Conservation (phyloP, 2,797 vertebrate species). For the Hippocampus kuda region DNA sequence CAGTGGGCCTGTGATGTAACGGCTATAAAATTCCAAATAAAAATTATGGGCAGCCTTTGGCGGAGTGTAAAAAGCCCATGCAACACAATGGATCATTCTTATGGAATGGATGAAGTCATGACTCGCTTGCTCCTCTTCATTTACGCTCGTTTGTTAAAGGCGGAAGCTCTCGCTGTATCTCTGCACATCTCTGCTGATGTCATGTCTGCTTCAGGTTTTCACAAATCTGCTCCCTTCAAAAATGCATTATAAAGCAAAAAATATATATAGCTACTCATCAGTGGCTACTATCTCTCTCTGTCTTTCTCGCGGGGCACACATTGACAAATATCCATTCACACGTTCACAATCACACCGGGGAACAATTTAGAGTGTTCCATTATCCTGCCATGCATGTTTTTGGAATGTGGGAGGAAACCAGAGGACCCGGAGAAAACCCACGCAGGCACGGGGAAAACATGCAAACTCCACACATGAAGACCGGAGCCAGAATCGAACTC, state of each 20-base stretch:
- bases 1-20: constrained; percentile 71
- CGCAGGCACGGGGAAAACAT: too few species aligned
- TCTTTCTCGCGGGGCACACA: too few species aligned
- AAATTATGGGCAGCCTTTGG: constrained; percentile 65
- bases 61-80: constrained; percentile 57
- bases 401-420: too few species aligned
- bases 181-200: constrained; percentile 49
- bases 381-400: too few species aligned
- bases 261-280: not conserved
- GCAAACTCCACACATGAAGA: too few species aligned
- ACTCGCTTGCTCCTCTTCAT: constrained; percentile 44
- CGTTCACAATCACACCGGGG: too few species aligned
- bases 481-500: too few species aligned
- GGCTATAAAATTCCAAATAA: constrained; percentile 74
- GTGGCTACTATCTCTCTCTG: too few species aligned
- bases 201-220: constrained; percentile 35
- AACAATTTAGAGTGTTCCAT: too few species aligned
- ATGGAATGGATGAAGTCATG: constrained; percentile 71
- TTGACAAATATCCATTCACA: too few species aligned
- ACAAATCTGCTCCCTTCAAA: constrained; percentile 5
- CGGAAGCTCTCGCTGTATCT: constrained; percentile 47
- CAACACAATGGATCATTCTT: constrained; percentile 72
- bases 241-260: not conserved
- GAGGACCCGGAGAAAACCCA: too few species aligned
- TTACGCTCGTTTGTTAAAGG: constrained; percentile 21